phyloP scores from a whole-genome alignment of 2,888 invertebrate genomes.

The Allacma fusca region DNA sequence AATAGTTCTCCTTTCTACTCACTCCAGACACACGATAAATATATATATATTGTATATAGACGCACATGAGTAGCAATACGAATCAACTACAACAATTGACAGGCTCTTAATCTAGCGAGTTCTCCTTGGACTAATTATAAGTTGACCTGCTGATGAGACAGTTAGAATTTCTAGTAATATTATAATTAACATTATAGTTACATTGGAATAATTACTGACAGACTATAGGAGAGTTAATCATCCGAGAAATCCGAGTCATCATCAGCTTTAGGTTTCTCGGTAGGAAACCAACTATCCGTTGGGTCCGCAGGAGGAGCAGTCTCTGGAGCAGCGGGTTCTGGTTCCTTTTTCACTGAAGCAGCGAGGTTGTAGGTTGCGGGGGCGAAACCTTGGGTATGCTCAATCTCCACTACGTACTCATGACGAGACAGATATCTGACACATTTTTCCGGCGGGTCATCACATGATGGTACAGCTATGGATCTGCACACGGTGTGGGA shows the following conservation, averaged over 20 bases:
- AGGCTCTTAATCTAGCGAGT: too few relatives aligned
- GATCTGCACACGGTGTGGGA: slow-evolving; percentile 96
- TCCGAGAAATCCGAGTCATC: slow-evolving; percentile 61
- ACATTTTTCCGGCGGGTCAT: slow-evolving; percentile 96
- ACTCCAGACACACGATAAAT: too few relatives aligned
- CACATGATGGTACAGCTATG: slow-evolving; percentile 80
- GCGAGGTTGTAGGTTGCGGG: slow-evolving; percentile 58
- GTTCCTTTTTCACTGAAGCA: slow-evolving; percentile 49
- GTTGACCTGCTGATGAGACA: too few relatives aligned
- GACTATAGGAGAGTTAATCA: slow-evolving; percentile 49
- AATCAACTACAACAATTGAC: too few relatives aligned
- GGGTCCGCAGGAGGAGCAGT: too few relatives aligned
- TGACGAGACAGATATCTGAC: slow-evolving; percentile 95
- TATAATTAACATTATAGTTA: too few relatives aligned
- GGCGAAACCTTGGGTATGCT: slow-evolving; percentile 63
- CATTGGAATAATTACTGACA: too few relatives aligned
- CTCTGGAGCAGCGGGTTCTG: slow-evolving; percentile 43
- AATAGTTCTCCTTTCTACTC: too few relatives aligned
- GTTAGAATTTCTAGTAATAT: too few relatives aligned
- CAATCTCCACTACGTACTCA: slow-evolving; percentile 93
- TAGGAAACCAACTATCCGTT: slow-evolving; percentile 39
- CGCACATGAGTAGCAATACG: too few relatives aligned
- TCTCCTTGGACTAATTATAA: too few relatives aligned
- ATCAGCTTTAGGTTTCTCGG: slow-evolving; percentile 51
- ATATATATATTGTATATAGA: too few relatives aligned